Evolutionary conservation across 30 jellyfish, hydroid and myxozoan genomes (phyloP).

Genomic region (Rhopilema esculentum): DNA sequence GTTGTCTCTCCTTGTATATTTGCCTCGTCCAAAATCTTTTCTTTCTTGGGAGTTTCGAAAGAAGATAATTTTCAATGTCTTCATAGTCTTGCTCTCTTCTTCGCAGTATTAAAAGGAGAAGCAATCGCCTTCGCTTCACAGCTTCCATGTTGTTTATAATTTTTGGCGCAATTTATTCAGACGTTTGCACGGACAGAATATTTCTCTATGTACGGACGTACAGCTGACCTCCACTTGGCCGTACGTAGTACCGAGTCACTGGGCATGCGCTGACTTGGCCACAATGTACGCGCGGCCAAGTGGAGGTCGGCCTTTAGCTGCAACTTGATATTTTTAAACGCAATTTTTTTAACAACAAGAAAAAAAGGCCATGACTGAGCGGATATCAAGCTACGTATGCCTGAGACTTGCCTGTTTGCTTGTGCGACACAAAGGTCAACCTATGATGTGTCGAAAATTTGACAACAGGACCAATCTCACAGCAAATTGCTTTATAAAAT

Average conservation of each 20-base stretch:
- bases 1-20: neutral
- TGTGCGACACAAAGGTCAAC: no score
- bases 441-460: no score
- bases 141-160: neutral
- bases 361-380: no score
- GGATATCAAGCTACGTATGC: no score
- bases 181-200: neutral
- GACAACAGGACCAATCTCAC: no score
- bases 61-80: neutral
- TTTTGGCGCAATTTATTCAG: neutral
- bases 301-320: neutral
- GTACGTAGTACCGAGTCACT: no score
- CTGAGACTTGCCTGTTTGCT: no score
- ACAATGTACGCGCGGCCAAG: neutral
- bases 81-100: neutral
- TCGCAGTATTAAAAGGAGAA: neutral
- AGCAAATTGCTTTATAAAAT: no score
- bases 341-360: no score
- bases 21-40: neutral
- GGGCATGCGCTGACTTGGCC: neutral
- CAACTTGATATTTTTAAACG: no score
- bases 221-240: no score
- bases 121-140: neutral
- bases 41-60: neutral
- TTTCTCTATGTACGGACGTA: neutral